Conservation (phyloP, 2,797 vertebrate species). For the Acomys russatus region DNA sequence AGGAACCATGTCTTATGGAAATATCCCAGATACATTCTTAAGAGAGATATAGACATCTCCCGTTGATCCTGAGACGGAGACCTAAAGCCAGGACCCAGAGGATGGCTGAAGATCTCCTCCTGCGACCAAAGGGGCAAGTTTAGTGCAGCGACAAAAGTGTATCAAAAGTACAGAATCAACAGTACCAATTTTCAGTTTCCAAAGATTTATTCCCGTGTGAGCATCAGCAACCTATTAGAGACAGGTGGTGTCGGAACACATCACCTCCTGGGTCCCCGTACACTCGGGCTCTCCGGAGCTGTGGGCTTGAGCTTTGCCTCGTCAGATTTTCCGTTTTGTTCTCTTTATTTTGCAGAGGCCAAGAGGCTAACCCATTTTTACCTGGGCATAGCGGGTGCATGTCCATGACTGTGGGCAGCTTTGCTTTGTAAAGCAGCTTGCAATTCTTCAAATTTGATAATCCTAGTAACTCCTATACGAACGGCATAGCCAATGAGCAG, state of each 20-base stretch:
- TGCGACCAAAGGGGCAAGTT: too few relatives aligned
- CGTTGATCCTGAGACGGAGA: background rate
- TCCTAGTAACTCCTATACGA: accelerated
- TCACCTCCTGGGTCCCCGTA: accelerated
- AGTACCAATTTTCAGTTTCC: background rate
- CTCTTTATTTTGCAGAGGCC: background rate
- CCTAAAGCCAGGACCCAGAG: background rate
- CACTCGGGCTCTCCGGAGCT: background rate
- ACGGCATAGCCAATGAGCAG: background rate
- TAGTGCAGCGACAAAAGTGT: too few relatives aligned
- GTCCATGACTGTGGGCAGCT: too few relatives aligned
- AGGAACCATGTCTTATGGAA: background rate
- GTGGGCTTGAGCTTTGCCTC: accelerated
- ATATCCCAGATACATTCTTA: too few relatives aligned
- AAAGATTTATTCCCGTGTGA: background rate
- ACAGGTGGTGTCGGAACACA: background rate
- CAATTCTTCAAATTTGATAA: accelerated
- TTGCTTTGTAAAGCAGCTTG: background rate
- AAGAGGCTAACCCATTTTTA: accelerated
- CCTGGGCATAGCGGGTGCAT: accelerated
- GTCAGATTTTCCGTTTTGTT: too few relatives aligned
- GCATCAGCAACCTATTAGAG: accelerated
- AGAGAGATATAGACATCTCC: background rate
- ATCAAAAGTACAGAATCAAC: background rate
- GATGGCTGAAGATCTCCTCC: background rate